These are phyloP conservation scores for Seriola rivoliana DNA, from an alignment of 2,113 vertebrate species.

Conservation along the genomic window DNA sequence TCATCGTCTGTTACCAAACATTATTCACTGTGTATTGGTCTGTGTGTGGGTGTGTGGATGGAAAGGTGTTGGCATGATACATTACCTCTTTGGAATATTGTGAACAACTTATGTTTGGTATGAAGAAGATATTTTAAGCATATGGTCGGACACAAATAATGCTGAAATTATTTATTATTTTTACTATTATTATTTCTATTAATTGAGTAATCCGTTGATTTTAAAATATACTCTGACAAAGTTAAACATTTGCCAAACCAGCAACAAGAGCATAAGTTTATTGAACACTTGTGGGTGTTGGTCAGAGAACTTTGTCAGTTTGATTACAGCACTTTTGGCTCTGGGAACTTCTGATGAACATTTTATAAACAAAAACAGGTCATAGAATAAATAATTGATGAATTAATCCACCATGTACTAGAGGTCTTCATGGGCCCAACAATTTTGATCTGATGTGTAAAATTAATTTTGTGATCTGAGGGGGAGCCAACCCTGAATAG, in stretches of 20 bases:
- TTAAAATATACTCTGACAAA: not conserved
- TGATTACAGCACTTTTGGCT: not conserved
- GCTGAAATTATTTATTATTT: not conserved
- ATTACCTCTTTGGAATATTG: constrained; percentile 41
- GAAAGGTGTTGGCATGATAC: constrained; percentile 36
- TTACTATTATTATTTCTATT: not conserved
- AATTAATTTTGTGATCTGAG: not conserved
- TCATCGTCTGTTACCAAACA: constrained; percentile 29
- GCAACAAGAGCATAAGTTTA: not conserved
- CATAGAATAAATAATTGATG: constrained; percentile 13
- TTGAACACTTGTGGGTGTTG: not conserved
- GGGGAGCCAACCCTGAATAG: not conserved
- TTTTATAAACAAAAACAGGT: not conserved
- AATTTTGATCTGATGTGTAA: not conserved
- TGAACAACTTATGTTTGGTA: not conserved
- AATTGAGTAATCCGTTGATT: not conserved
- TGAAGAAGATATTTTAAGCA: not conserved
- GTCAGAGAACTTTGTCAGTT: not conserved
- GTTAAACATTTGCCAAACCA: not conserved
- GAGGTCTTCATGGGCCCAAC: not conserved
- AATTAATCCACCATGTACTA: not conserved
- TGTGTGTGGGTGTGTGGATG: constrained; percentile 57
- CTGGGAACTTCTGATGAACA: not conserved
- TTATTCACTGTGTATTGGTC: constrained; percentile 42
- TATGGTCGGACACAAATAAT: not conserved